Evolutionary conservation across 2,888 invertebrate genomes (phyloP).

Genomic region (Thymelicus lineola): DNA sequence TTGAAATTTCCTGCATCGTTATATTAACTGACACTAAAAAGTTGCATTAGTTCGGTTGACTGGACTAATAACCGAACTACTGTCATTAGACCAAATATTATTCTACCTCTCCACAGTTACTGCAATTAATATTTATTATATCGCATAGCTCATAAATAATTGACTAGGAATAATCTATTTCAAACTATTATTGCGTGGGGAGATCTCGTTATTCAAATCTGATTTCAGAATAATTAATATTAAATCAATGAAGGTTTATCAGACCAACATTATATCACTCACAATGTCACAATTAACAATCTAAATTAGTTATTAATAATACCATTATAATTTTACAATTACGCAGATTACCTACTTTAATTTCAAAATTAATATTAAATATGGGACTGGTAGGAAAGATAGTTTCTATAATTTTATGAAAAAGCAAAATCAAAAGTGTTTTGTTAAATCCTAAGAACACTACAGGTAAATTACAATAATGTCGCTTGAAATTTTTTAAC

Average conservation of each 20-base stretch:
- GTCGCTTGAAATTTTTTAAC: not conserved
- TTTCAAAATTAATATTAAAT: too few relatives aligned
- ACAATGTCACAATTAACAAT: slow-evolving; percentile 6
- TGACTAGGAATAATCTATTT: slow-evolving; percentile 3
- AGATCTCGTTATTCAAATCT: slow-evolving; percentile 9
- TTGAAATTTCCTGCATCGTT: too few relatives aligned
- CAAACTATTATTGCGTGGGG: not conserved
- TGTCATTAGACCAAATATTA: too few relatives aligned
- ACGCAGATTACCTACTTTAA: too few relatives aligned
- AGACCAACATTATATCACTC: not conserved
- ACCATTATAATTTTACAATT: not conserved
- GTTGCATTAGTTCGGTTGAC: too few relatives aligned
- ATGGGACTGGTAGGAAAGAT: too few relatives aligned
- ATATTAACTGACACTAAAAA: too few relatives aligned
- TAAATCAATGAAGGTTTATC: slow-evolving; percentile 19
- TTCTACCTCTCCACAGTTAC: not conserved
- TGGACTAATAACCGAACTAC: too few relatives aligned
- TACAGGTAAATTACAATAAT: too few relatives aligned
- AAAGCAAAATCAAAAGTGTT: too few relatives aligned
- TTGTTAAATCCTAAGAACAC: too few relatives aligned
- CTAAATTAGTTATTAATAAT: slow-evolving; percentile 50
- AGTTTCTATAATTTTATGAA: too few relatives aligned
- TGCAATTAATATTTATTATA: not conserved
- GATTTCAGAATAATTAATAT: slow-evolving; percentile 19
- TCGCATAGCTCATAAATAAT: not conserved